Percentiles rank a stretch among this genome's conserved stretches.
Conservation (phyloP, 2,797 vertebrate species). For the Pelochelys cantorii region DNA sequence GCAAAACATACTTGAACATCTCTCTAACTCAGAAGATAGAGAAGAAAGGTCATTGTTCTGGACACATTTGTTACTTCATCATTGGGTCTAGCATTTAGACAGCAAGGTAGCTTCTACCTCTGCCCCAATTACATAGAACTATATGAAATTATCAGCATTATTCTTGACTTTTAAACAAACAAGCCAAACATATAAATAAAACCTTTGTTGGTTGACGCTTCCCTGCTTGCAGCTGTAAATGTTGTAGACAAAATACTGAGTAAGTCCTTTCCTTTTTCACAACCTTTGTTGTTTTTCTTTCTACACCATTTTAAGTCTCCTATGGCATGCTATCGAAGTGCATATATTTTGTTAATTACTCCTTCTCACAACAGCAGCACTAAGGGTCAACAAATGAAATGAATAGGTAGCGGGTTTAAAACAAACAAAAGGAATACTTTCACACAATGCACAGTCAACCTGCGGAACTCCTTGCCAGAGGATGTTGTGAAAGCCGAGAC, state of each 20-base stretch:
- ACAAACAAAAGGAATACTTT: too few species aligned
- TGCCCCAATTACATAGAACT: neutral
- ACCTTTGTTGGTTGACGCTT: neutral
- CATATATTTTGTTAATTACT: neutral
- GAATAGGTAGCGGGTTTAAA: too few species aligned
- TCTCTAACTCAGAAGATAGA: slow-evolving; percentile 12
- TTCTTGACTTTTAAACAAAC: neutral
- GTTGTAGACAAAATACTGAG: neutral
- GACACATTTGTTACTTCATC: slow-evolving; percentile 16
- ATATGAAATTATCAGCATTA: neutral
- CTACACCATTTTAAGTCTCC: neutral
- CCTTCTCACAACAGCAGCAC: too few species aligned
- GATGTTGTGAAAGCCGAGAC: too few species aligned
- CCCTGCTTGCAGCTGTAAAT: neutral
- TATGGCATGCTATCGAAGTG: neutral
- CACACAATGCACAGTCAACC: too few species aligned
- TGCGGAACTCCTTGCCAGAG: too few species aligned
- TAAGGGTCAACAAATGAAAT: too few species aligned
- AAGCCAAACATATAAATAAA: neutral
- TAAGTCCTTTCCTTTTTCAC: neutral
- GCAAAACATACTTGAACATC: neutral
- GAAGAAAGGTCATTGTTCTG: neutral
- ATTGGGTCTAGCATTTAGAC: slow-evolving; percentile 15
- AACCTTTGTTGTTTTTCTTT: neutral
- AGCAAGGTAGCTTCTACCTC: neutral